A percentile compares a stretch with the other conserved stretches of the same genome.
These are phyloP conservation scores for Brachionus manjavacas DNA, from an alignment of 1,140 invertebrate genomes.

Conservation along the genomic window DNA sequence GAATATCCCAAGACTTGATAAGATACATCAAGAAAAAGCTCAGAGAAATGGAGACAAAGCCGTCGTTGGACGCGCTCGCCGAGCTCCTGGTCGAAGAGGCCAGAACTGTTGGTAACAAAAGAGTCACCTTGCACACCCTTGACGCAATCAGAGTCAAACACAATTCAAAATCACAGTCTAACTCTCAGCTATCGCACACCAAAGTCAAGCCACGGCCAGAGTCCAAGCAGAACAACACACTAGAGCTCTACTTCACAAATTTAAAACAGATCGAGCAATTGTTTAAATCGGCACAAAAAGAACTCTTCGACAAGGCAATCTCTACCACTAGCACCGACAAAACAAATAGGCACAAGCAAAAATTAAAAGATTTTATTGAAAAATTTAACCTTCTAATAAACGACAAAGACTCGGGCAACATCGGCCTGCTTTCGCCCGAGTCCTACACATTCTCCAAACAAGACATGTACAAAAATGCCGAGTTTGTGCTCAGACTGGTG, in stretches of 20 bases:
- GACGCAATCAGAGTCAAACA: not conserved
- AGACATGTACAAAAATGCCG: constrained; percentile 15
- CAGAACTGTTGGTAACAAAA: not conserved
- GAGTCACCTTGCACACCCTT: not conserved
- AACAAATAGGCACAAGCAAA: not conserved
- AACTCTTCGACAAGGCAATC: not conserved
- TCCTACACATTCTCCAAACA: not conserved
- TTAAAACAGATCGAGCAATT: not conserved
- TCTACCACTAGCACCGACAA: not conserved
- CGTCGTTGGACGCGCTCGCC: not conserved
- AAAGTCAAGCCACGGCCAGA: not conserved
- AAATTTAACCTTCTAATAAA: not conserved
- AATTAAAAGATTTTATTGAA: not conserved
- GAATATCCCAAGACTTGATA: not conserved
- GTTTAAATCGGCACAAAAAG: not conserved
- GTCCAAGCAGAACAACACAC: not conserved
- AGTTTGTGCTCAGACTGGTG: constrained; percentile 21
- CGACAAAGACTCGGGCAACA: not conserved
- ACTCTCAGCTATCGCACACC: not conserved
- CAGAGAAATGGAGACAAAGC: not conserved
- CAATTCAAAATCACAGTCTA: not conserved
- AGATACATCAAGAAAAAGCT: not conserved
- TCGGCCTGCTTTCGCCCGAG: constrained; percentile 1
- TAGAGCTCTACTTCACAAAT: not conserved
- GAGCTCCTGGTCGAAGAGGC: not conserved